Percentiles rank a stretch among this genome's conserved stretches.
phyloP scores from a whole-genome alignment of 2,888 invertebrate species.

The Synergus laeviventris region DNA sequence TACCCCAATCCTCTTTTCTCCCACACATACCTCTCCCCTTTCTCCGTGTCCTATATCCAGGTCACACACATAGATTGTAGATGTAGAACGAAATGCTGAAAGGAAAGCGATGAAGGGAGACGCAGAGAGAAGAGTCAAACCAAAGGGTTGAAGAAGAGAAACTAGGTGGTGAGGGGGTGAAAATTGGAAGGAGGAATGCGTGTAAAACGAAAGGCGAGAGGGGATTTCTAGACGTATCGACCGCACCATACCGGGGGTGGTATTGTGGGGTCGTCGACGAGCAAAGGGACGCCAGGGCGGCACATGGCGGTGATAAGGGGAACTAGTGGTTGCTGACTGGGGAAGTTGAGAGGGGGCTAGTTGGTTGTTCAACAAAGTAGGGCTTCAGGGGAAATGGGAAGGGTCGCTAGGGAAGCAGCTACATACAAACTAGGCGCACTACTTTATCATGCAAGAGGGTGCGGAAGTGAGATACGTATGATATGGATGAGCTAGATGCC shows the following conservation, averaged over 20 bases:
- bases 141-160: slow-evolving; percentile 48
- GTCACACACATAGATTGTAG: background rate
- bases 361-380: no score
- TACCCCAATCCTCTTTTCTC: background rate
- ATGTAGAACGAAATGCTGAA: slow-evolving; percentile 38
- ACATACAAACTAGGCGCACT: slow-evolving; percentile 62
- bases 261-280: slow-evolving; percentile 42
- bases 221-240: slow-evolving; percentile 72
- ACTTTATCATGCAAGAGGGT: slow-evolving; percentile 66
- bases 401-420: slow-evolving; percentile 31
- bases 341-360: background rate
- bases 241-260: slow-evolving; percentile 56
- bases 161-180: slow-evolving; percentile 44
- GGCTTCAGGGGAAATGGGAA: no score
- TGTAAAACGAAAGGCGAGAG: slow-evolving; percentile 42
- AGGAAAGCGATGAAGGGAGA: slow-evolving; percentile 51
- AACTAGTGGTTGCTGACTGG: slow-evolving; percentile 40
- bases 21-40: background rate
- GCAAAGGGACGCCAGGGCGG: slow-evolving; percentile 46
- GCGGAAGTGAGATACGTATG: slow-evolving; percentile 63
- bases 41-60: background rate
- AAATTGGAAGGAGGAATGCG: slow-evolving; percentile 46
- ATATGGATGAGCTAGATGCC: slow-evolving; percentile 56
- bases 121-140: slow-evolving; percentile 46
- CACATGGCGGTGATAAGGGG: slow-evolving; percentile 40